These are phyloP conservation scores for Coracopsis vasa DNA, from an alignment of 2,113 vertebrate genomes.

Conservation along the genomic window DNA sequence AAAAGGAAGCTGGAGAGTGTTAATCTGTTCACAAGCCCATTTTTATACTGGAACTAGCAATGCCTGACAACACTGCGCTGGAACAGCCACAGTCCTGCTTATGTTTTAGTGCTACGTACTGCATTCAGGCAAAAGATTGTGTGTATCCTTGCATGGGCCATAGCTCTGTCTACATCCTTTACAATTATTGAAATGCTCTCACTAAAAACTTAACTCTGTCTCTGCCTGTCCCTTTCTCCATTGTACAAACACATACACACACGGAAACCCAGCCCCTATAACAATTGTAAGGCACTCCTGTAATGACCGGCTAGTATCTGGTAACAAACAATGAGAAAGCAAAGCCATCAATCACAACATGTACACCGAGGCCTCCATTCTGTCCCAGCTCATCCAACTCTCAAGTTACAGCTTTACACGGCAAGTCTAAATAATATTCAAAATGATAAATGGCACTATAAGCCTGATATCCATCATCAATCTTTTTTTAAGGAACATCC, in stretches of 20 bases:
- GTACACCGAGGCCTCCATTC: constrained; percentile 85
- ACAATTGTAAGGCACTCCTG: constrained; percentile 65
- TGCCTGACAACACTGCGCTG: neutral
- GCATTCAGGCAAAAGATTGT: constrained; percentile 6
- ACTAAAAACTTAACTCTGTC: constrained; percentile 30
- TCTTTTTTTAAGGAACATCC: constrained; percentile 98
- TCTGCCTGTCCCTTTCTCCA: neutral
- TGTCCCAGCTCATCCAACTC: constrained; percentile 88
- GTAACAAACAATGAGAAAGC: constrained; percentile 89
- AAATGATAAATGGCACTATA: constrained; percentile 96
- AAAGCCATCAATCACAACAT: constrained; percentile 88
- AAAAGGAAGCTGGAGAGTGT: neutral
- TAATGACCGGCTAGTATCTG: constrained; percentile 84
- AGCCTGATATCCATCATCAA: constrained; percentile 98
- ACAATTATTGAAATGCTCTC: constrained; percentile 46
- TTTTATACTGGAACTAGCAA: constrained; percentile 28
- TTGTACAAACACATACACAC: neutral
- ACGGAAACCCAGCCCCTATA: constrained; percentile 49
- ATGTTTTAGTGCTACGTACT: constrained; percentile 28
- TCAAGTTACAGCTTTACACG: constrained; percentile 98
- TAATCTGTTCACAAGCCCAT: constrained; percentile 20
- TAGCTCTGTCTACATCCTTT: constrained; percentile 36
- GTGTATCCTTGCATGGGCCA: constrained; percentile 25
- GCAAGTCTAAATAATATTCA: constrained; percentile 99
- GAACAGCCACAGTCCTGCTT: constrained; percentile 25